Base-by-base conservation (phyloP, 1,140 invertebrate species). In the Tribolium madens region DNA sequence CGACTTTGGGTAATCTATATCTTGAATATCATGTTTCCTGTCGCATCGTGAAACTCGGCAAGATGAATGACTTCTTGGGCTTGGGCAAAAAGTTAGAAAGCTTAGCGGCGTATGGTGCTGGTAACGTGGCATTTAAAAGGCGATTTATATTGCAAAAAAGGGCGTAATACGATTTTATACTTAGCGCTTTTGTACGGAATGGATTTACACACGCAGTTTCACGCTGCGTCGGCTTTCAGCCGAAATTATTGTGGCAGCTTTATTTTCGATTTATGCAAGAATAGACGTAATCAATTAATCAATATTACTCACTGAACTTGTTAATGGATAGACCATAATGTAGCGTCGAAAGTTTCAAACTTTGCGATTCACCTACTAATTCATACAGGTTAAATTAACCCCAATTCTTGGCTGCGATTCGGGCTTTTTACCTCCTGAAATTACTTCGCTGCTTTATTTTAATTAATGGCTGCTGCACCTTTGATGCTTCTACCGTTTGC, bases 141-240 rank as follows among this genome's bases (percentile, higher is more conserved):
- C 46, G 70, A 72, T 72, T 72, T 72, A 72, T 72, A 36, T 72
- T 52, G 46, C 31, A 72, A 53, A 50, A 72, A 72, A 72, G 31
- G 50, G 13, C 46, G 50, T 72, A 72, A 72, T 72, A 53, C 70
- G 70, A 50, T 72, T 72, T 72, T 72, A 72, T 72, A 72, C 70
- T 72, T 72, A 52, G 31, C 70, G 21, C 50, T 47, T 64, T 33
- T 64, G 57, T 64, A 64, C 31, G 42, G 50, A 48, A 50, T 71
- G 18, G 68, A 71, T 71, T 71, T 71, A 71, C 50, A 64, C 12
- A 50, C 15, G 15, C 47, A 71, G 31, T 71, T 71, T 71, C 17
- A 50, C 17, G 69, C 36, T 71, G 69, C 15, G 9, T 26, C 46
- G 33, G 14, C 31, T 71, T 46, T 48, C 15, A 7, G 5, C 13